phyloP scores from a whole-genome alignment of 2,888 invertebrate genomes.

The Ryuthela nishihirai region DNA sequence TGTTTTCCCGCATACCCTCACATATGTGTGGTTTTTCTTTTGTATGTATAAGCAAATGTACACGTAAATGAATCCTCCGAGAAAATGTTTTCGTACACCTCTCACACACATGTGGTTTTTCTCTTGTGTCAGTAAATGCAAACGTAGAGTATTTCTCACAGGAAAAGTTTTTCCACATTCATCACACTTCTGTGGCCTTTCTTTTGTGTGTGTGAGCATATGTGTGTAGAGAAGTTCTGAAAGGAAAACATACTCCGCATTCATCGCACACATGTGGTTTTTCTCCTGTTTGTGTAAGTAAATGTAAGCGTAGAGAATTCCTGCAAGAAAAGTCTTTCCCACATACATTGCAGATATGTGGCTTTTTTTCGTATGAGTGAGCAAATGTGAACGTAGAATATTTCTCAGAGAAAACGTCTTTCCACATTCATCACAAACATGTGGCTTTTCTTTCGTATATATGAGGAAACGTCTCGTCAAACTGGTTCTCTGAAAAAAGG shows the following conservation, averaged over 20 bases:
- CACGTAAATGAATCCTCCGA: neutral
- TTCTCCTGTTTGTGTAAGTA: neutral
- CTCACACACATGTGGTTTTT: neutral
- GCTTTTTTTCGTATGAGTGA: neutral
- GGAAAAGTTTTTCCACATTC: neutral
- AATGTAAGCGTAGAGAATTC: neutral
- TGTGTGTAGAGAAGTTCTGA: neutral
- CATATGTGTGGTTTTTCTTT: neutral
- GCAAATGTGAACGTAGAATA: neutral
- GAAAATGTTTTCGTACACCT: neutral
- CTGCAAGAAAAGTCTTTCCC: neutral
- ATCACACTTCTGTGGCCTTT: neutral
- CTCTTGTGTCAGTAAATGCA: no score
- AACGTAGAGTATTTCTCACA: neutral
- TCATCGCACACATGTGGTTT: neutral
- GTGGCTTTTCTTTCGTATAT: constrained; percentile 1
- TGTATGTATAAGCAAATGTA: neutral
- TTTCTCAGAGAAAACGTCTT: neutral
- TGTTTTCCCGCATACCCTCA: no score
- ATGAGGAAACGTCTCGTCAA: neutral
- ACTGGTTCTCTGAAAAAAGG: neutral
- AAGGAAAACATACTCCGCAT: neutral
- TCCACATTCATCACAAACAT: constrained; percentile 2
- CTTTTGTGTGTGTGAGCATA: neutral
- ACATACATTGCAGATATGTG: neutral